Evolutionary conservation across 2,888 invertebrate species (phyloP).

Genomic region (Polyommatus iphigenia): DNA sequence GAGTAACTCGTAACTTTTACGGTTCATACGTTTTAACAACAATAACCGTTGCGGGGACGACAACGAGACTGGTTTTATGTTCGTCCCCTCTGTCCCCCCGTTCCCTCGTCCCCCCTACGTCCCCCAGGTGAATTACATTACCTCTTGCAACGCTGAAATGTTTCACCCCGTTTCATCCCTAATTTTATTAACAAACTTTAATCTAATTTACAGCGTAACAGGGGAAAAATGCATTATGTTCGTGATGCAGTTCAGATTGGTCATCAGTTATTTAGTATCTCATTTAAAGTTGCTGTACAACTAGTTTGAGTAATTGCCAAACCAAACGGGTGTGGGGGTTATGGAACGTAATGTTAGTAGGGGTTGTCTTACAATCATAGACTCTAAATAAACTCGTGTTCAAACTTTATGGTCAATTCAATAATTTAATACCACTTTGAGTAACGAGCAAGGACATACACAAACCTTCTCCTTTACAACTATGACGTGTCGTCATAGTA

Average conservation of each 20-base stretch:
- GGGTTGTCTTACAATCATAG: no score
- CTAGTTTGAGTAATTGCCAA: background rate
- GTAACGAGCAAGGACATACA: no score
- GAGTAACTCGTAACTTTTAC: slow-evolving; percentile 40
- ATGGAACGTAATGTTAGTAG: background rate
- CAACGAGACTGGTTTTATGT: slow-evolving; percentile 31
- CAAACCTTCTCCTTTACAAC: no score
- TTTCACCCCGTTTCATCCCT: slow-evolving; percentile 1
- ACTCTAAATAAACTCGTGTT: no score
- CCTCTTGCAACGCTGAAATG: slow-evolving; percentile 6
- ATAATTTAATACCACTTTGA: no score
- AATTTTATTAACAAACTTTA: slow-evolving; percentile 18
- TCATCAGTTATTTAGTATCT: background rate
- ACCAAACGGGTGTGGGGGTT: background rate
- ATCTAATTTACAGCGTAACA: background rate
- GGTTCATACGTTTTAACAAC: slow-evolving; percentile 35
- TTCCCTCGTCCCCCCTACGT: background rate
- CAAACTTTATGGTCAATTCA: no score
- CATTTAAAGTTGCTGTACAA: background rate
- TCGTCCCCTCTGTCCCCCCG: background rate
- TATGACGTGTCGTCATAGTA: no score
- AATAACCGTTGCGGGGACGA: slow-evolving; percentile 32
- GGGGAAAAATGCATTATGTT: background rate
- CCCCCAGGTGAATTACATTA: slow-evolving; percentile 30
- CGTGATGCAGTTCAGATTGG: background rate